Evolutionary conservation across 2,888 invertebrate genomes (phyloP).

Genomic region (Drosophila eohydei): DNA sequence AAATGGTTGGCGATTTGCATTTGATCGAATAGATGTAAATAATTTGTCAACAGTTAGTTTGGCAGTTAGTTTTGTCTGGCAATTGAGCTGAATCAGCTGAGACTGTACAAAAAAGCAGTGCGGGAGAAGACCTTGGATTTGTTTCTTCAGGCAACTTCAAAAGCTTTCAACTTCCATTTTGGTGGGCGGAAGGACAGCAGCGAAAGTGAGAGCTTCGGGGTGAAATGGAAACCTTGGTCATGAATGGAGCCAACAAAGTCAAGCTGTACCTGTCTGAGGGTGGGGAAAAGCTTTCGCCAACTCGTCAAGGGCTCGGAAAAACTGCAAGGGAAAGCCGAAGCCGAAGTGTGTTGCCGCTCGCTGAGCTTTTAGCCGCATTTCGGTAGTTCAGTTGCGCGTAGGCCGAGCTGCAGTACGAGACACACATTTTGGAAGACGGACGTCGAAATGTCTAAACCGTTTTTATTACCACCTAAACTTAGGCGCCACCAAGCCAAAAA

Average conservation of each 20-base stretch:
- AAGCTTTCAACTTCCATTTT: conserved; percentile 26
- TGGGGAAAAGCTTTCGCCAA: conserved; percentile 38
- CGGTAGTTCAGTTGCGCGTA: conserved; percentile 67
- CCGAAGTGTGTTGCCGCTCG: conserved; percentile 32
- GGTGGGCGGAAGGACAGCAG: background rate
- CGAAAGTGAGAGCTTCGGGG: conserved; percentile 52
- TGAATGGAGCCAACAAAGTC: conserved; percentile 58
- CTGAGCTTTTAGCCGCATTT: conserved; percentile 51
- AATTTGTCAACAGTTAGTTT: conserved; percentile 36
- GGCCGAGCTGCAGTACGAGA: conserved; percentile 61
- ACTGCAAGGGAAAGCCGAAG: conserved; percentile 49
- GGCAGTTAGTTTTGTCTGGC: conserved; percentile 18
- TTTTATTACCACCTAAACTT: conserved; percentile 18
- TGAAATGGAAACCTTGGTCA: conserved; percentile 45
- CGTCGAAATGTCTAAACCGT: conserved; percentile 12
- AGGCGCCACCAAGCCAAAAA: conserved; percentile 5
- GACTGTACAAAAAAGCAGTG: conserved; percentile 3
- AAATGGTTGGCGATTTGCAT: conserved; percentile 29
- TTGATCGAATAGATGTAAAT: conserved; percentile 47
- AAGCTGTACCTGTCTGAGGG: conserved; percentile 16
- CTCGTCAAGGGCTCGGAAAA: conserved; percentile 27
- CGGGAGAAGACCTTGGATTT: background rate
- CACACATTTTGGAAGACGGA: conserved; percentile 40
- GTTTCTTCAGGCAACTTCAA: conserved; percentile 17
- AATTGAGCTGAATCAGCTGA: conserved; percentile 17